Conservation (phyloP, 2,888 invertebrate genomes). For the Panzeria rudis region DNA sequence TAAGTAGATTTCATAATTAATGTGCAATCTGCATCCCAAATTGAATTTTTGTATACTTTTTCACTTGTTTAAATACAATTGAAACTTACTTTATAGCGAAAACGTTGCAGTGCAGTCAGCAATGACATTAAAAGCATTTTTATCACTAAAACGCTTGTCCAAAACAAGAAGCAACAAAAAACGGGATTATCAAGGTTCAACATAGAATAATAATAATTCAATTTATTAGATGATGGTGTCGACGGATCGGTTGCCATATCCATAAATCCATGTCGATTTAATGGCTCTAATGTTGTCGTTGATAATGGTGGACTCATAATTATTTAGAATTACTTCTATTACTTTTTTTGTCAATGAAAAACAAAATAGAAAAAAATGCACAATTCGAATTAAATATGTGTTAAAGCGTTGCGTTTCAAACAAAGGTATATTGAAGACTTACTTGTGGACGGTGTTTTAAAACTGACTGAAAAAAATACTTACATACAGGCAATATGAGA, state of each 20-base stretch:
- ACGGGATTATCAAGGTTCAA: conserved; percentile 82
- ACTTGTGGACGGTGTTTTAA: conserved; percentile 7
- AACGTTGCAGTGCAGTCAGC: conserved; percentile 82
- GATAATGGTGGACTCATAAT: conserved; percentile 40
- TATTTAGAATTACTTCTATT: conserved; percentile 7
- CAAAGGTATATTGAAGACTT: conserved; percentile 30
- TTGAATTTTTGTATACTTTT: background rate
- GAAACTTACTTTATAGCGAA: conserved; percentile 82
- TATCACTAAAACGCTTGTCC: conserved; percentile 82
- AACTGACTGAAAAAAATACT: background rate
- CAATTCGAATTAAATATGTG: background rate
- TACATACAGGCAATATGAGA: background rate
- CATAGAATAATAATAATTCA: conserved; percentile 67
- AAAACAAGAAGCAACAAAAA: conserved; percentile 82
- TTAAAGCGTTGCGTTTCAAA: conserved; percentile 23
- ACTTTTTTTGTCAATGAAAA: background rate
- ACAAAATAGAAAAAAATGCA: background rate
- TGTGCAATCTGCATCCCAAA: background rate
- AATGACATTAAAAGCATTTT: conserved; percentile 84
- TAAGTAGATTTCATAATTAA: background rate
- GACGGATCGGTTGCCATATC: conserved; percentile 45
- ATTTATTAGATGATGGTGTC: conserved; percentile 54
- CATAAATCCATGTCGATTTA: conserved; percentile 50
- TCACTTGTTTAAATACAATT: background rate
- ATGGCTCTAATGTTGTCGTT: conserved; percentile 36